Evolutionary conservation across 2,888 invertebrate genomes (phyloP).

Genomic region (Bugulina stolonifera): DNA sequence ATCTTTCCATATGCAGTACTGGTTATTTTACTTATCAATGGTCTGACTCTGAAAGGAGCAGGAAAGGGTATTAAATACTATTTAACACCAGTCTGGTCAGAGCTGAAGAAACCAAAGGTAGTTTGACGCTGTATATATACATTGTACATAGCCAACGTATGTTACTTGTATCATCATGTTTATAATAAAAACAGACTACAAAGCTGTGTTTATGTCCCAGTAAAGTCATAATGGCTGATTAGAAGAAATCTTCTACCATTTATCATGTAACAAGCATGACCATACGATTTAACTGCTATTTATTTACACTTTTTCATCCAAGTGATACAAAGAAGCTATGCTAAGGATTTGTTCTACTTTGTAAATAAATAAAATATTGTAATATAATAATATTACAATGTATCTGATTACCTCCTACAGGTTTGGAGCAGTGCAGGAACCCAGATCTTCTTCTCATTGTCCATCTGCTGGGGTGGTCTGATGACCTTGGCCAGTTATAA

Average conservation of each 20-base stretch:
- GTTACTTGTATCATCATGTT: no score
- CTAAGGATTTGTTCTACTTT: no score
- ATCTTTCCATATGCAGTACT: conserved; percentile 48
- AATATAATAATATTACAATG: no score
- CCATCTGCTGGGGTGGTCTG: conserved; percentile 17
- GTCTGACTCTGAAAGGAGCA: conserved; percentile 45
- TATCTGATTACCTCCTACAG: not conserved
- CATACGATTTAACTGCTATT: not conserved
- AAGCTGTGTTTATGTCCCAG: no score
- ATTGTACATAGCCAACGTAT: no score
- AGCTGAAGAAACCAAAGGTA: not conserved
- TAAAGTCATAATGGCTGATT: no score
- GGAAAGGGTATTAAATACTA: conserved; percentile 47
- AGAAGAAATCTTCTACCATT: no score
- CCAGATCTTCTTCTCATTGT: conserved; percentile 18
- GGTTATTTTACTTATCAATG: conserved; percentile 47
- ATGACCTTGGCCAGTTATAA: conserved; percentile 21
- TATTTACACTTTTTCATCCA: not conserved
- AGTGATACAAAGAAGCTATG: no score
- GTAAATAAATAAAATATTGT: no score
- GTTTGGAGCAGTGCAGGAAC: conserved; percentile 19
- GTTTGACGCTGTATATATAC: no score
- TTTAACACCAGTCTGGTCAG: conserved; percentile 37
- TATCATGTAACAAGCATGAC: no score
- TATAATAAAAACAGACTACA: no score